Evolutionary conservation across 2,888 invertebrate species (phyloP), one percentile per base, ranked within the genome.

Genomic region (Zygothrica quintamaculata): DNA sequence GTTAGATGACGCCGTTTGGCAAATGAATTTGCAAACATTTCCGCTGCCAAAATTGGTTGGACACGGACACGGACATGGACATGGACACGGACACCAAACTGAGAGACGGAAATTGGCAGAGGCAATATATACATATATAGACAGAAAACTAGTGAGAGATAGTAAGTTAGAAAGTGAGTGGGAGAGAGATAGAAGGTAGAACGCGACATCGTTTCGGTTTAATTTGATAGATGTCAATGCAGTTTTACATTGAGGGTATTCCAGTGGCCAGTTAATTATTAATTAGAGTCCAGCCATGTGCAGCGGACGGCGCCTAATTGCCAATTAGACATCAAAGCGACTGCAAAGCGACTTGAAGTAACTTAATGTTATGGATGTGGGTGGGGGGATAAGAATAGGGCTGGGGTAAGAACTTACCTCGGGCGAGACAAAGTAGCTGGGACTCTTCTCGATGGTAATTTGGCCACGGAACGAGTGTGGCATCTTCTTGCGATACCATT

Each of bases 371-470:
- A n/a, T 9, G 34, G 6, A 11, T 36, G 36, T 12, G 25, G 4
- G 36, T 25, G 25, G 6, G 7, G 1, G 16, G 6, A n/a, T n/a
- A n/a, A n/a, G 11, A 6, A 13, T 18, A 13, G 18, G n/a, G 11
- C 9, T 22, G 12, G 36, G n/a, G n/a, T n/a, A n/a, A 26, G 26
- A 26, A 50, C 93, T 93, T 91, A 97, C 98, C 93, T 97, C 96
- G 9, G 97, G 96, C 55, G 97, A 97, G 40, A 98, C 97, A 92
- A 99, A 99, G 92, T 99, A 99, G 87, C 98, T 97, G 3, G 99
- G 99, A 84, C 98, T 98, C 92, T 99, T 99, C 91, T 99, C 99
- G 80, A 98, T 96, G 55, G 98, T 98, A 77, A 98, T 95, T 91
- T 98, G 98, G 37, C 96, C 96, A 69, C 95, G 94, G 91, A 95